Base-by-base conservation (phyloP, 2,113 vertebrate species). In the Clarias batrachus region DNA sequence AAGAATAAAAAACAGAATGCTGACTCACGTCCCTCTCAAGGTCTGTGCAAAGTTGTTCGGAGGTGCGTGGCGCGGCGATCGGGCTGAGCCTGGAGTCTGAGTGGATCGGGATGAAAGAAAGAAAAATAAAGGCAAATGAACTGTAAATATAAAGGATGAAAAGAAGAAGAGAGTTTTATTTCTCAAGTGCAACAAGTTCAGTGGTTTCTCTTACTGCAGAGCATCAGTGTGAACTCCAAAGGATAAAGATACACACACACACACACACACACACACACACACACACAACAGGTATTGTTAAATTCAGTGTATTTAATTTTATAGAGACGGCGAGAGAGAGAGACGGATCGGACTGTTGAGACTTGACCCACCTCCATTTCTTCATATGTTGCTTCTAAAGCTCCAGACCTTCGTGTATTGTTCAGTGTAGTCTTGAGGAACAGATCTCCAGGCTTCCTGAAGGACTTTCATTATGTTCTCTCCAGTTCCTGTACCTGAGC, bases 21-120 rank as follows among this genome's bases (percentile, higher is more conserved):
- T 81, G 77, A 86, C 63, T 80, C 73, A 21, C 54, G 27, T 17
- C 71, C 52, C 77, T 56, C 7, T 76, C 73, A 16, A 76, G 62
- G 63, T 25, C 21, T 68, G 52, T 82, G 11, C n/a, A 78, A 30
- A 77, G 79, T 41, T 59, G 19, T 76, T 65, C 56, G 5, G 41
- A 79, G 48, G 74, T 27, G 16, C 21, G 25, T 27, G 3, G 52
- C 63, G 66, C 13, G 5, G 21, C 33, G 37, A 5, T 76, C 73
- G 12, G 19, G 6, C 25, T n/a, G 73, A 1, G 41, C 1, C 21
- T 48, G 21, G 13, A 4, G 9, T 73, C 33, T 37, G 17, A 73
- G 19, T 9, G 68, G 21, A 4, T 74, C 30, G 3, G 37, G 37
- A 48, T 48, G 12, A 76, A 52, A 76, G 23, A 0, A 41, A 73